These are phyloP conservation scores for Columba livia DNA, from an alignment of 2,113 vertebrate species.

Conservation along the genomic window DNA sequence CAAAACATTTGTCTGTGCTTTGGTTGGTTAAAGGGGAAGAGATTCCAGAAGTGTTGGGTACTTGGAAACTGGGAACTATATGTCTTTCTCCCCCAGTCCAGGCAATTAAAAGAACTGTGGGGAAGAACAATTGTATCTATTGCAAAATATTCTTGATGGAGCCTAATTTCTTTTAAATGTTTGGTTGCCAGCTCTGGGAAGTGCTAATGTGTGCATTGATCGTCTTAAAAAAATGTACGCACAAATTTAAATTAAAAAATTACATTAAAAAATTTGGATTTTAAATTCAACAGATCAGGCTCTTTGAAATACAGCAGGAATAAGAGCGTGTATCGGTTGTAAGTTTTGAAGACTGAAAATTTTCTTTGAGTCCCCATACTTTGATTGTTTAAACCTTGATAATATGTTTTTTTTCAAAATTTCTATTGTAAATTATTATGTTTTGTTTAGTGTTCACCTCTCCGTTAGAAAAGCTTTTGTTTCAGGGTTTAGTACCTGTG, in stretches of 20 bases:
- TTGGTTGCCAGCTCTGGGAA: not conserved
- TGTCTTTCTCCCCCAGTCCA: not conserved
- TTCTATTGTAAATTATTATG: not conserved
- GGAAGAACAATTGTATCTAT: not conserved
- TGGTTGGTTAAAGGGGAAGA: not conserved
- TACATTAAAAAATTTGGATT: not conserved
- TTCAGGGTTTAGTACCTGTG: not conserved
- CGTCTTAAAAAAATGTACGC: not conserved
- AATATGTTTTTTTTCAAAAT: conserved; percentile 6
- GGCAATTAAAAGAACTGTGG: not conserved
- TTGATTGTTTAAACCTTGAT: conserved; percentile 16
- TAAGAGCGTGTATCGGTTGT: too few relatives aligned
- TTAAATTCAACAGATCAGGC: not conserved
- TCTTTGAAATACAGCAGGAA: not conserved
- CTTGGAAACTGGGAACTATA: not conserved
- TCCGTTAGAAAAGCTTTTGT: not conserved
- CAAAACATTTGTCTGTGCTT: not conserved
- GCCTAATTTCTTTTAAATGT: conserved; percentile 2
- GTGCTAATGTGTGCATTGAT: not conserved
- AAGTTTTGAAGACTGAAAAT: conserved; percentile 21
- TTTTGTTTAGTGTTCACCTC: not conserved
- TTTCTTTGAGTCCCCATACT: not conserved
- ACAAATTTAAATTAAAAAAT: not conserved
- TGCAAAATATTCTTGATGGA: conserved; percentile 2
- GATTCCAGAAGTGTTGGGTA: not conserved